Evolutionary conservation across 2,888 invertebrate genomes (phyloP).

Genomic region (Mesoligia furuncula): DNA sequence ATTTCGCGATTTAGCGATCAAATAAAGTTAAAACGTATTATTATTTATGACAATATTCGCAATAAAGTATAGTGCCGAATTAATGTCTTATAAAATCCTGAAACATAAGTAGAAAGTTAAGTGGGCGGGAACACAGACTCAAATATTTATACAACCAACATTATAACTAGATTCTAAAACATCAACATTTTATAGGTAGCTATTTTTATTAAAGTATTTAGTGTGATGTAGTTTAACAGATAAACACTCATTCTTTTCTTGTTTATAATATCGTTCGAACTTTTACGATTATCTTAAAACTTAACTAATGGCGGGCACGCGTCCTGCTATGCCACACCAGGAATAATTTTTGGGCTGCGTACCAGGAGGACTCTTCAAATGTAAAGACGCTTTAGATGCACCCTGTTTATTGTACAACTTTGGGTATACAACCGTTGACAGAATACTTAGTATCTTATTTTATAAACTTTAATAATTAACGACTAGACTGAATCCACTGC

Average conservation of each 20-base stretch:
- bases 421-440: no score
- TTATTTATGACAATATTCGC: slow-evolving; percentile 14
- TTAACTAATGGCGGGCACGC: no score
- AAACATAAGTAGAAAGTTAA: slow-evolving; percentile 18
- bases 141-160: slow-evolving; percentile 15
- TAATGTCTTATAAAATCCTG: background rate
- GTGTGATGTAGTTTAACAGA: background rate
- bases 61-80: background rate
- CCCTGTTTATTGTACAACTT: no score
- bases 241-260: background rate
- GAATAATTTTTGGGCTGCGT: no score
- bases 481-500: no score
- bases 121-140: slow-evolving; percentile 4
- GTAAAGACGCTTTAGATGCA: no score
- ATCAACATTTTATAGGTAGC: slow-evolving; percentile 8
- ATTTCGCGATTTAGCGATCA: no score
- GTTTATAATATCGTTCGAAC: background rate
- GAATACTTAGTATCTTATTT: no score
- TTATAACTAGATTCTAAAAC: background rate
- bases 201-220: background rate
- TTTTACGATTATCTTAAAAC: background rate
- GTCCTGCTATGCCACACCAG: no score
- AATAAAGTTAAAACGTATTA: background rate
- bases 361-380: no score
- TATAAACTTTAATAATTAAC: no score